These are phyloP conservation scores for Candidula unifasciata DNA, from an alignment of 2,888 invertebrate species.

Conservation along the genomic window DNA sequence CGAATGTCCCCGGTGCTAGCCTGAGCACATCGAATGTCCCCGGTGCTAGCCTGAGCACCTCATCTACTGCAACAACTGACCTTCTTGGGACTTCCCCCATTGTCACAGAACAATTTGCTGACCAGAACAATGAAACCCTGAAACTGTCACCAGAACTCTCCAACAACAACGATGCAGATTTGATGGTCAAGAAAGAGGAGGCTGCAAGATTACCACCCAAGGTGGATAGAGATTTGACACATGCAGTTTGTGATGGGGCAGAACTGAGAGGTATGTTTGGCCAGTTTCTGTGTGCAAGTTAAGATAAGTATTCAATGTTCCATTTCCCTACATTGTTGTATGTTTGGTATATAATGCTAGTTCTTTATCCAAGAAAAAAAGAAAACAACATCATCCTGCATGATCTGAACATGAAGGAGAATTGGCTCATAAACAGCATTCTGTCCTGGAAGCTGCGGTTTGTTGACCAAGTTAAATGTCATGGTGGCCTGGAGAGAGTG, in stretches of 20 bases:
- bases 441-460: no score
- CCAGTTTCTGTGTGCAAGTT: background rate
- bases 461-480: no score
- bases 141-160: background rate
- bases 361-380: no score
- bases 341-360: no score
- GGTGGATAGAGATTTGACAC: background rate
- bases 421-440: no score
- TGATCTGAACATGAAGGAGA: no score
- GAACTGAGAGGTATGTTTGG: conserved; percentile 15
- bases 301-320: no score
- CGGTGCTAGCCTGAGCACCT: background rate
- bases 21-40: background rate
- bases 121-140: conserved; percentile 9
- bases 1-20: background rate
- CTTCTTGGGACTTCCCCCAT: background rate
- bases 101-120: background rate
- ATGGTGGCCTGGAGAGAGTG: no score
- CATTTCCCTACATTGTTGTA: no score
- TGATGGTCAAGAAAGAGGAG: background rate
- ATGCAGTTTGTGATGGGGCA: background rate
- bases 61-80: background rate
- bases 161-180: background rate
- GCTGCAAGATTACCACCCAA: background rate
- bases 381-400: no score